Base-by-base conservation (phyloP, 2,797 vertebrate species). In the Notamacropus eugenii region DNA sequence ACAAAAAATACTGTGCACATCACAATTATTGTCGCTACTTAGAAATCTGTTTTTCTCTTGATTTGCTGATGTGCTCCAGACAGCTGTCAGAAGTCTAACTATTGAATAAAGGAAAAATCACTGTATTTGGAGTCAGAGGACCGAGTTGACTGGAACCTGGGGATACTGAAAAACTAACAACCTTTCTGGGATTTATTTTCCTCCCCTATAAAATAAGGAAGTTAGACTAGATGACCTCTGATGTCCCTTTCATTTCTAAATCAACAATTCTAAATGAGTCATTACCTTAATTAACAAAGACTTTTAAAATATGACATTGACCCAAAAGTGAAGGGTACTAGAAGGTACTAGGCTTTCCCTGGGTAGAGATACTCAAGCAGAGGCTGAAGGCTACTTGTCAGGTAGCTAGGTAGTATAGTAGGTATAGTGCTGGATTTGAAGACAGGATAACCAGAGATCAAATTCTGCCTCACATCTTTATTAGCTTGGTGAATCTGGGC, bases 41-140 rank as follows among this genome's bases (percentile, higher is more conserved):
- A 91, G 82, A 94, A 93, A 24, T 59, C 94, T 56, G 28, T 57
- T 27, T 92, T 54, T 56, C 92, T 94, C 46, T 24, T 28, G 27
- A 40, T 52, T 90, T 82, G 16, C 29, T 91, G 34, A 31, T 6
- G 11, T 52, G 24, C n/a, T 55, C n/a, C 6, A 67, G 22, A 31
- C 31, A 56, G 24, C 5, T 34, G 34, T 34, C 31, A 6, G 29
- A 87, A 94, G 55, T 55, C 93, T 90, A 2, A 31, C 14, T 67
- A 5, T 0, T 28, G 29, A 46, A 90, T 59, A 14, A 52, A 40
- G 24, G 52, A 13, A 55, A 50, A 74, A 24, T 24, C 27, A 57
- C 28, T 14, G 10, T 28, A 24, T 19, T 34, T 24, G 12, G 27
- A n/a, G 16, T 55, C 9, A 82, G 90, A 34, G 27, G 54, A 27